phyloP scores from a whole-genome alignment of 2,888 invertebrate species.

The Calameuta idolon region DNA sequence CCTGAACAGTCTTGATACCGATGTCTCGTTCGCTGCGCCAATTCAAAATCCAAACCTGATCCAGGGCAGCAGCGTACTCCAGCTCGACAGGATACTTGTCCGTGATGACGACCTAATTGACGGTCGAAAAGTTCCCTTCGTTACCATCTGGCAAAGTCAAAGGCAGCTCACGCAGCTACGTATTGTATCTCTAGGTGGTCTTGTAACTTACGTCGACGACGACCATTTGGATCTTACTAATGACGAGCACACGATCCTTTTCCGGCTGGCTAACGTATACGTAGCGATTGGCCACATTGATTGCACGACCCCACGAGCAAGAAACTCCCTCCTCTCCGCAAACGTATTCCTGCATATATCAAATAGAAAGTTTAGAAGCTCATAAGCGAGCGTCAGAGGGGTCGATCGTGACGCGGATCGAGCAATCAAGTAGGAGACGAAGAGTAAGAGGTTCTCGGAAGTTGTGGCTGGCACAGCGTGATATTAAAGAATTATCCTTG shows the following conservation, averaged over 20 bases:
- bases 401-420: background rate
- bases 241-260: constrained; percentile 77
- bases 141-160: background rate
- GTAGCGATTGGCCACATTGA: constrained; percentile 78
- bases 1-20: constrained; percentile 76
- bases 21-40: constrained; percentile 73
- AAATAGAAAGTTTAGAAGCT: background rate
- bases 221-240: constrained; percentile 79
- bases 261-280: constrained; percentile 80
- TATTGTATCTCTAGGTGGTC: background rate
- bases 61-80: constrained; percentile 77
- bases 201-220: constrained; percentile 73
- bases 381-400: background rate
- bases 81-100: constrained; percentile 80
- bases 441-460: too few relatives aligned
- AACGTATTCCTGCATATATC: constrained; percentile 71
- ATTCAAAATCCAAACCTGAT: constrained; percentile 82
- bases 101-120: constrained; percentile 74
- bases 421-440: too few relatives aligned
- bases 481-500: constrained; percentile 9
- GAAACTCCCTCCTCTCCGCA: constrained; percentile 77
- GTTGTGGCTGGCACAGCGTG: background rate
- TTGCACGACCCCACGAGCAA: constrained; percentile 80
- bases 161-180: background rate
- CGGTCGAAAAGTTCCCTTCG: background rate